Evolutionary conservation across 2,888 invertebrate species (phyloP).

Genomic region (Anarsia innoxiella): DNA sequence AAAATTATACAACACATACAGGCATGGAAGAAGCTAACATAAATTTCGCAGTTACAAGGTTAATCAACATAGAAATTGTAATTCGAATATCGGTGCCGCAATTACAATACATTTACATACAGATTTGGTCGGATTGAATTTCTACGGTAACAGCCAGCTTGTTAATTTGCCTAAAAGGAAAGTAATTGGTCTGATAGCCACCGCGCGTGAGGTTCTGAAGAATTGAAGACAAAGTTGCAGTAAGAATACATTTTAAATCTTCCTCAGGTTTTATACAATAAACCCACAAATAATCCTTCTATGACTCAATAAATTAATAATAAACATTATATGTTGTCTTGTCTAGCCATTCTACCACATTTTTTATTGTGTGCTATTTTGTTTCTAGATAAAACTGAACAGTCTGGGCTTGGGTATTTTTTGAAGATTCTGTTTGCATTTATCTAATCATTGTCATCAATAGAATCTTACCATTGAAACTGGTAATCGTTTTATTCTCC

Average conservation of each 20-base stretch:
- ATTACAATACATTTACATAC: constrained; percentile 71
- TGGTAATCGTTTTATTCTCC: constrained; percentile 53
- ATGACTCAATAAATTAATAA: no score
- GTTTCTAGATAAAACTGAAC: no score
- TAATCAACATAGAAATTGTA: constrained; percentile 61
- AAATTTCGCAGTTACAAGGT: constrained; percentile 48
- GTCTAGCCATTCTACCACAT: no score
- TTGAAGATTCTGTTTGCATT: no score
- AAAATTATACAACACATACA: constrained; percentile 60
- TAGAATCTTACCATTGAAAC: constrained; percentile 31
- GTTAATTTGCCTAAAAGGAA: constrained; percentile 71
- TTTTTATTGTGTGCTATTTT: no score
- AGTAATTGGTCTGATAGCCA: constrained; percentile 55
- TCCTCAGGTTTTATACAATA: no score
- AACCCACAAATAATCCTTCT: no score
- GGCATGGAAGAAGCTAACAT: constrained; percentile 30
- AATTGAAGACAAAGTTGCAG: constrained; percentile 2
- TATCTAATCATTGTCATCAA: no score
- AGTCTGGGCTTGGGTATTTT: no score
- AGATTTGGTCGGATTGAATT: constrained; percentile 67
- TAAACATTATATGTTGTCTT: no score
- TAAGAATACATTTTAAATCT: no score
- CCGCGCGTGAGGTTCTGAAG: constrained; percentile 27
- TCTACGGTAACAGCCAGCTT: constrained; percentile 51
- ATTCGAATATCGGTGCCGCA: constrained; percentile 60